phyloP scores from a whole-genome alignment of 2,888 invertebrate species.

The Catotricha subobsoleta region DNA sequence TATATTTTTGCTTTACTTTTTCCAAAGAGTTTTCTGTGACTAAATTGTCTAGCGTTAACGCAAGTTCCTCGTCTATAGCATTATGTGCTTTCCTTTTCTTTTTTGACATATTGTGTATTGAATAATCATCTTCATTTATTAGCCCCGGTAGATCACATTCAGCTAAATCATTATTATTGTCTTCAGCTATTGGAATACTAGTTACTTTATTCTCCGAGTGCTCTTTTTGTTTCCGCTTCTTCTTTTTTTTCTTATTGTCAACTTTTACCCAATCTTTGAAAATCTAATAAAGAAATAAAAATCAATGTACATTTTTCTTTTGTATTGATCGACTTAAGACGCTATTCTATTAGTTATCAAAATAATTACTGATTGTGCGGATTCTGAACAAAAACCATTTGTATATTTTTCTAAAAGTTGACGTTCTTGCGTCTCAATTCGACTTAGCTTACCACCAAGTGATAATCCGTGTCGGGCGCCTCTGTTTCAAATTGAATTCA shows the following conservation, averaged over 20 bases:
- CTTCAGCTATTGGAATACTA: background rate
- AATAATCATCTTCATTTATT: background rate
- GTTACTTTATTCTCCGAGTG: no score
- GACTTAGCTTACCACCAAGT: constrained; percentile 52
- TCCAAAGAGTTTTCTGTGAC: background rate
- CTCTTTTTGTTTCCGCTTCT: background rate
- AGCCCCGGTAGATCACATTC: no score
- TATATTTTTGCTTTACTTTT: background rate
- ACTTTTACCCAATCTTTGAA: background rate
- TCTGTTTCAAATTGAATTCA: constrained; percentile 22
- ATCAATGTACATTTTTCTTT: no score
- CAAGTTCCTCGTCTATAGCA: background rate
- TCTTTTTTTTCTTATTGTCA: background rate
- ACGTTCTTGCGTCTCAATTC: constrained; percentile 56
- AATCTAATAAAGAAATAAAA: no score
- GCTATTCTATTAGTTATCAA: no score
- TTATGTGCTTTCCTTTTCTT: background rate
- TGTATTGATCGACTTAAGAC: no score
- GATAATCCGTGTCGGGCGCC: constrained; percentile 55
- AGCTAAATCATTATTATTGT: no score
- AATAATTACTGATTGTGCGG: no score
- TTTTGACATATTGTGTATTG: background rate
- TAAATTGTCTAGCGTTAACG: no score
- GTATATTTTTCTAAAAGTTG: constrained; percentile 30
- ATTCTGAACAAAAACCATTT: background rate